Evolutionary conservation across 2,888 invertebrate genomes (phyloP), one percentile per base, ranked within the genome.

Genomic region (Desoria tigrina): DNA sequence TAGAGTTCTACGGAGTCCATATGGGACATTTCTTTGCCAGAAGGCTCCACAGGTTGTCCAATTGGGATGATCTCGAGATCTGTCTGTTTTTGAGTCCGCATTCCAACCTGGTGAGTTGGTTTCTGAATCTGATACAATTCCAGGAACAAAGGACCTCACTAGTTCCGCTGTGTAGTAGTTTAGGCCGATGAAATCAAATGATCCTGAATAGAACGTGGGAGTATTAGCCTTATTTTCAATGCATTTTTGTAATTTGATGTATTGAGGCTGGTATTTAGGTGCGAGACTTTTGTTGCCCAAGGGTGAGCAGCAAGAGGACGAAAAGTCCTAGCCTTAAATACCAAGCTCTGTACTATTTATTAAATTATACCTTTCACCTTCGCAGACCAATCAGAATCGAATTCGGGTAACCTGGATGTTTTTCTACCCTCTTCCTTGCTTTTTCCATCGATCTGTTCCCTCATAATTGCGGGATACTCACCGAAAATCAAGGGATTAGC

Each of bases 401-500:
- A 67, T 1, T 49, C 53, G 2, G 73, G 73, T 18, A 73, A 61
- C 21, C 73, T 53, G 1, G 70, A 73, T 6, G 6, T 55, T 11
- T 14, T 3, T 7, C 58, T 26, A 2, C 67, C 67, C 64, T 73
- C 73, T n/a, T 28, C 49, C 49, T 63, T 65, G 28, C 68, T 71
- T 37, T 57, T 51, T 24, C 26, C 23, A 21, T 64, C 68, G 51
- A 71, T 71, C 11, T 54, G n/a, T 2, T 65, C 62, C 42, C 59
- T 57, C 73, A 73, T 73, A 0, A 57, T 53, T n/a, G 63, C 50
- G 2, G 73, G 73, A 51, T 73, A 73, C 2, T 71, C 56, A 11
- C 73, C 73, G 27, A 53, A 37, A 63, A 76, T 79, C 6, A 81
- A 75, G 1, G 81, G 80, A 73, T 79, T 76, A 2, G 79, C 77